Evolutionary conservation across 2,113 vertebrate genomes (phyloP).

Genomic region (Syngnathus scovelli): DNA sequence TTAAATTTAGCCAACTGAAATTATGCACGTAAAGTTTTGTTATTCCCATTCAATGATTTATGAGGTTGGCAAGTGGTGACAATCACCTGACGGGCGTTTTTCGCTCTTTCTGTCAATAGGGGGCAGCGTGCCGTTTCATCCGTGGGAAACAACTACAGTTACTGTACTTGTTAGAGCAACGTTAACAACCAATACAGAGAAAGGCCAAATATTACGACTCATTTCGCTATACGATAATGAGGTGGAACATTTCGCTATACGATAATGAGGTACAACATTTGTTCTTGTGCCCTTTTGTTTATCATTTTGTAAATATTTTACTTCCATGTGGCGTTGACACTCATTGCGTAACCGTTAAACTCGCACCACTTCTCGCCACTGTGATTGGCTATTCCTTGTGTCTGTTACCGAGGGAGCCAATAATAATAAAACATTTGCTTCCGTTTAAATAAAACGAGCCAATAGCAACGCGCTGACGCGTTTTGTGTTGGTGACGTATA

Average conservation of each 20-base stretch:
- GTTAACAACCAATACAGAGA: neutral
- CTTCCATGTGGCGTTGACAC: neutral
- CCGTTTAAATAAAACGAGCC: neutral
- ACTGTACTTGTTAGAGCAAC: neutral
- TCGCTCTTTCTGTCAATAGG: neutral
- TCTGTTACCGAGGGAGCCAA: slow-evolving; percentile 16
- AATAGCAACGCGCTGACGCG: slow-evolving; percentile 16
- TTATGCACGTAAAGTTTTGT: neutral
- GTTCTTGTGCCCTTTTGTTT: neutral
- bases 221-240: neutral
- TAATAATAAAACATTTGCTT: neutral
- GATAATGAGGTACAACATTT: neutral
- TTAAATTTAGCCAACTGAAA: too few relatives aligned
- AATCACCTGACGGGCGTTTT: neutral
- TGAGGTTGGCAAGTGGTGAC: too few relatives aligned
- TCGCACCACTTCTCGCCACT: neutral
- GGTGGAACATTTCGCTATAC: neutral
- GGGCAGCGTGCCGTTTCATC: neutral
- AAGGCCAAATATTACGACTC: neutral
- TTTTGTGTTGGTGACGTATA: slow-evolving; percentile 32
- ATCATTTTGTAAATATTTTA: slow-evolving; percentile 1
- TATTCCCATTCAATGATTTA: neutral
- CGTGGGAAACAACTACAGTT: too few relatives aligned
- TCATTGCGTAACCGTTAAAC: slow-evolving; percentile 34
- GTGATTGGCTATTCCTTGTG: slow-evolving; percentile 37